Evolutionary conservation across 1,140 invertebrate genomes (phyloP).

Genomic region (Drosophila willistoni): DNA sequence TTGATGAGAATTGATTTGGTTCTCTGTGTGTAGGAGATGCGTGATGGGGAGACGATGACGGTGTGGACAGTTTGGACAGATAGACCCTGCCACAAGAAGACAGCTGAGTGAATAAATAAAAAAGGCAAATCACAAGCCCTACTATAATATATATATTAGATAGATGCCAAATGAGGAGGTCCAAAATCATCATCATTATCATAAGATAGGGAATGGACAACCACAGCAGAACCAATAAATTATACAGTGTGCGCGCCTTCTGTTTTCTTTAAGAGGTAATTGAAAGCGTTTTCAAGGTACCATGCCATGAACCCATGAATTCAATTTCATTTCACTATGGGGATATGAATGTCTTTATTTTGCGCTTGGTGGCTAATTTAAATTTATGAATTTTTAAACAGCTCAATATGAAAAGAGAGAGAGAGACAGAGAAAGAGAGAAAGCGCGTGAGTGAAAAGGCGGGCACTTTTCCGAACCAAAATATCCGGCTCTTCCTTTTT

Average conservation of each 20-base stretch:
- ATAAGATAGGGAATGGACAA: constrained; percentile 3
- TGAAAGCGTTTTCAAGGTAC: constrained; percentile 37
- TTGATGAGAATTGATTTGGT: constrained; percentile 79
- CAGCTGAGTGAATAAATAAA: constrained; percentile 77
- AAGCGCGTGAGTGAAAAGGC: constrained; percentile 2
- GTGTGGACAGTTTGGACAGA: constrained; percentile 57
- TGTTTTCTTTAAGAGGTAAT: constrained; percentile 8
- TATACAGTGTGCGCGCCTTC: constrained; percentile 3
- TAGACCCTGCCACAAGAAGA: not conserved
- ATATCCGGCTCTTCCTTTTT: not conserved
- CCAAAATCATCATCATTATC: constrained; percentile 56
- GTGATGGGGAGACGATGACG: not conserved
- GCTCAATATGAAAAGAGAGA: constrained; percentile 50
- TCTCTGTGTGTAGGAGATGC: constrained; percentile 1
- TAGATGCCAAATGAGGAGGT: constrained; percentile 75
- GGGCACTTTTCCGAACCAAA: not conserved
- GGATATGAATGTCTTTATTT: constrained; percentile 60
- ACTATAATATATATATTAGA: too few relatives aligned
- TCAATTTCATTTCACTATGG: not conserved
- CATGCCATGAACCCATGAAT: not conserved
- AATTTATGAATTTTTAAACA: constrained; percentile 81
- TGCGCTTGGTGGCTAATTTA: constrained; percentile 62
- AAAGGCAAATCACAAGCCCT: constrained; percentile 73
- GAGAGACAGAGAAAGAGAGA: not conserved
- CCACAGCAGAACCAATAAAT: not conserved